Evolutionary conservation across 2,113 vertebrate species (phyloP).

Genomic region (Panurus biarmicus): DNA sequence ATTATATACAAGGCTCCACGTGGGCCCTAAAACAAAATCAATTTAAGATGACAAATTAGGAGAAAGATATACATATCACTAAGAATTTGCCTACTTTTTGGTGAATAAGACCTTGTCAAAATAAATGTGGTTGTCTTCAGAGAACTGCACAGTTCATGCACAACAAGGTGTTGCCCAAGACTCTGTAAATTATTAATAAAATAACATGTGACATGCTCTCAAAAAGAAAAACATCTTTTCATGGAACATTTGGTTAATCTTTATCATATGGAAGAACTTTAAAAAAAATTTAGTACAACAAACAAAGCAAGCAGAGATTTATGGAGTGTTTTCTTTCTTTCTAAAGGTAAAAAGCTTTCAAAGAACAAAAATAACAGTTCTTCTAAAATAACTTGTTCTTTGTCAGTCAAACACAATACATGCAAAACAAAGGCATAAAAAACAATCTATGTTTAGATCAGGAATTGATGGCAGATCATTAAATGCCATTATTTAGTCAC

Average conservation of each 20-base stretch:
- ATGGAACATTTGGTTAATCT: not conserved
- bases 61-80: not conserved
- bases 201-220: not conserved
- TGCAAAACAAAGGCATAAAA: not conserved
- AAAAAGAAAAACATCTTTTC: not conserved
- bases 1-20: not conserved
- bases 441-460: not conserved
- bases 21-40: not conserved
- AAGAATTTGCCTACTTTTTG: not conserved
- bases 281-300: not conserved
- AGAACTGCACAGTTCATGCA: not conserved
- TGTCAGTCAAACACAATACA: not conserved
- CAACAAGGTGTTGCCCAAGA: not conserved
- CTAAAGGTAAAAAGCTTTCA: not conserved
- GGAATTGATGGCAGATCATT: not conserved
- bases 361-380: not conserved
- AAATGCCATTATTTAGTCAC: not conserved
- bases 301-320: fast-evolving
- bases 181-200: not conserved
- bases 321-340: not conserved
- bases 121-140: not conserved
- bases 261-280: not conserved
- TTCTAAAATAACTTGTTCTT: not conserved
- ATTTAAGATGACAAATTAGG: not conserved
- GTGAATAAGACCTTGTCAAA: not conserved